Base-by-base conservation (phyloP, 2,888 invertebrate species). In the Drosophila affinis region DNA sequence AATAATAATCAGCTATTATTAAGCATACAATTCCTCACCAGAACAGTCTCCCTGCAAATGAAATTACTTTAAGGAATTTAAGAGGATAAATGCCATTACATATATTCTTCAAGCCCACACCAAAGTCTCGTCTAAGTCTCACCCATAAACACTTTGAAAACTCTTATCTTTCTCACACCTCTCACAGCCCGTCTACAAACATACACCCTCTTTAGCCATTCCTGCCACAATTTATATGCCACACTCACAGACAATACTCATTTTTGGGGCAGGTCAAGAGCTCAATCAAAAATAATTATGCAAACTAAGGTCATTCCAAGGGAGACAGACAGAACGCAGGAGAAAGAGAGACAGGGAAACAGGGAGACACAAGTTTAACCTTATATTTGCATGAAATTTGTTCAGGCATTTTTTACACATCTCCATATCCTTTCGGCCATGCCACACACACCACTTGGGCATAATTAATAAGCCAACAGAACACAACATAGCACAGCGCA, bases 381-480 rank as follows among this genome's bases (percentile, higher is more conserved):
- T 69, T 71, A 83, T 71, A 83, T 83, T 83, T 83, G 86, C 85
- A 79, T 73, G 75, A 68, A 52, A 64, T 71, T 86, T 83, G 75
- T 80, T 86, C 76, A 76, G 76, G 57, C 67, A 68, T 62, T 62
- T 71, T 29, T 63, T 44, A 47, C 72, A 56, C 55, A 68, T 57
- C 48, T 59, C 45, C 61, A 61, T 70, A 77, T 82, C 82, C 81
- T 83, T 86, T 81, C 39, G 79, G 83, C 88, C 82, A 84, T 29
- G 29, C 29, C 88, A 84, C 87, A 32, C 5, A 39, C 14, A 39
- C 14, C 39, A 88, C 87, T 85, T 87, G 87, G 89, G 85, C 85
- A 85, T 85, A 85, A 85, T 85, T 85, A 85, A 85, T 88, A 85
- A 77, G 89, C 87, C 84, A 59, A 55, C 63, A 46, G 9, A 39